Base-by-base conservation (phyloP, 2,888 invertebrate genomes). In the Ornithoptera alexandrae region DNA sequence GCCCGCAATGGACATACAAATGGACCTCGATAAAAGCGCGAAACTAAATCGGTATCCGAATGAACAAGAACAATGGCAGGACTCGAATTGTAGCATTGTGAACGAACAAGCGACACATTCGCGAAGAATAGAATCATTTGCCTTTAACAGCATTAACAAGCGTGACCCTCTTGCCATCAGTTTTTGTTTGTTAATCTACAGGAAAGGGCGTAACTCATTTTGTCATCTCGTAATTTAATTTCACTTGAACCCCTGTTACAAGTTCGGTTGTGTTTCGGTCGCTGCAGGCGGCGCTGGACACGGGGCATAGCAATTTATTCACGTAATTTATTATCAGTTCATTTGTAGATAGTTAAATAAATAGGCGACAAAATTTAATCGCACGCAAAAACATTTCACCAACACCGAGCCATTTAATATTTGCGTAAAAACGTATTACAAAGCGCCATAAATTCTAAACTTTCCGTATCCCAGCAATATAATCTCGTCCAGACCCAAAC, bases 121-220 rank as follows among this genome's bases (percentile, higher is more conserved):
- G 74, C 81, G 84, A 88, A 91, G 92, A 91, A 92, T 92, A 83
- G 89, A 91, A 84, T 92, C 88, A 90, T 92, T 92, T 90, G 88
- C 88, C 82, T 87, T 80, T 90, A 91, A 92, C 91, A 89, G 86
- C 85, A 86, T 92, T 91, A 91, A 87, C 81, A 60, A 77, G 79
- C 80, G 86, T 89, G 90, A 90, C 91, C 92, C 91, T 88, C 88
- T 85, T 82, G 86, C 86, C 90, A 87, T 89, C 90, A 90, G 87
- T 91, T 92, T 92, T 91, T 92, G 92, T 92, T 92, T 92, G 91
- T 92, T 92, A 92, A 92, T 92, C 90, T 89, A 87, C 88, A 90
- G 90, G 90, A 89, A 89, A 90, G 91, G 92, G 91, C 92, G 92
- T 92, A 88, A 91, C 91, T 92, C 92, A 89, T 91, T 92, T 91